phyloP scores from a whole-genome alignment of 2,113 vertebrate species.

The Rhabdornis inornatus region DNA sequence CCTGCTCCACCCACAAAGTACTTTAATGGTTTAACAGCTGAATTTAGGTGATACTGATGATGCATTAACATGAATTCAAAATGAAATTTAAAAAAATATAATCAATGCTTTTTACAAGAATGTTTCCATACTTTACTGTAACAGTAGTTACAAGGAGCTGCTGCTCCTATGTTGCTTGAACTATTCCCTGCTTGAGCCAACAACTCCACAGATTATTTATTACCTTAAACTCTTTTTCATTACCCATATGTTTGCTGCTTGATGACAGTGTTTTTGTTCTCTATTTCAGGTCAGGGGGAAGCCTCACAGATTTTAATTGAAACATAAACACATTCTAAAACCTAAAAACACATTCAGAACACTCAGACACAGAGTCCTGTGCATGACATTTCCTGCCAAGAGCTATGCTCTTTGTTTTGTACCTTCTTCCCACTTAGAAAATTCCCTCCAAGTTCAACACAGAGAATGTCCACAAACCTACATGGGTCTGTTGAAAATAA shows the following conservation, averaged over 20 bases:
- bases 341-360: neutral
- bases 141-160: neutral
- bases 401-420: neutral
- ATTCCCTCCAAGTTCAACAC: neutral
- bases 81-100: neutral
- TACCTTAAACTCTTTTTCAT: neutral
- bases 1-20: neutral
- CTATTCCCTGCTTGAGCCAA: neutral
- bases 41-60: neutral
- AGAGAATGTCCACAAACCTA: neutral
- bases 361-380: accelerated
- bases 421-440: neutral
- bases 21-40: neutral
- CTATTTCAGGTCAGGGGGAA: neutral
- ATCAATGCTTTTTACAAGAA: neutral
- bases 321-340: neutral
- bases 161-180: neutral
- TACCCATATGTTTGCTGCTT: neutral
- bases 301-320: neutral
- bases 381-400: neutral
- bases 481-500: neutral
- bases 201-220: neutral
- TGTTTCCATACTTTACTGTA: neutral
- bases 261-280: neutral
- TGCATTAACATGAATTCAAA: neutral